Base-by-base conservation (phyloP, 2,888 invertebrate species). In the Drosophila anomalata region DNA sequence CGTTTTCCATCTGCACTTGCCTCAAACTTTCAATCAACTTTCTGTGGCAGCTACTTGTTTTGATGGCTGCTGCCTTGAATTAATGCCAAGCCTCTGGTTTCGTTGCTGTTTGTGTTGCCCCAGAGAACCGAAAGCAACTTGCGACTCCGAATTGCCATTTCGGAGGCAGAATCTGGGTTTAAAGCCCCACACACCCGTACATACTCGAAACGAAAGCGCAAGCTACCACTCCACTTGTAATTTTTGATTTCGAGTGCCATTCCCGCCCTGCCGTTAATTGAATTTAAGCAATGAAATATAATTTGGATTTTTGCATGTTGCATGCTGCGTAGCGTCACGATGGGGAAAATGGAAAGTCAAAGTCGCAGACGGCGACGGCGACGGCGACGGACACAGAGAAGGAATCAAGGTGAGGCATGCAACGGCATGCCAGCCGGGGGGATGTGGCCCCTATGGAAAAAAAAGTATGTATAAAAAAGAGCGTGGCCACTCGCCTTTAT, bases 301-400 rank as follows among this genome's bases (percentile, higher is more conserved):
- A 83, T 83, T 83, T 85, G 76, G 74, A 85, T 73, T 86, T 83
- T 83, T 83, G 83, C 83, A 79, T 78, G 83, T 82, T 82, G 79
- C 79, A 78, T 61, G 67, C 53, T 68, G 48, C 56, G 73, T 69
- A 69, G 55, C 59, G 75, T 75, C 65, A 78, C 71, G 33, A 33
- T 6, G 12, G 29, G 4, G 24, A 51, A 52, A 51, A 29, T 33
- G 60, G 51, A 51, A 63, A 63, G 47, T 47, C 52, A 53, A 53
- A 41, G 31, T 39, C 24, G 36, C 29, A 22, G 51, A 24, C 77
- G 69, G 68, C 77, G 74, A 65, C 61, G 42, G 51, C 63, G 51
- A 24, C 77, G 69, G 68, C 78, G 74, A 67, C 61, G 42, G 51
- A 67, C 50, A 55, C 17, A 44, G 36, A 50, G 17, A 48, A 14